Percentiles rank a stretch among this genome's conserved stretches.
Evolutionary conservation across 1,140 invertebrate species (phyloP).

Genomic region (Drosophila asahinai): DNA sequence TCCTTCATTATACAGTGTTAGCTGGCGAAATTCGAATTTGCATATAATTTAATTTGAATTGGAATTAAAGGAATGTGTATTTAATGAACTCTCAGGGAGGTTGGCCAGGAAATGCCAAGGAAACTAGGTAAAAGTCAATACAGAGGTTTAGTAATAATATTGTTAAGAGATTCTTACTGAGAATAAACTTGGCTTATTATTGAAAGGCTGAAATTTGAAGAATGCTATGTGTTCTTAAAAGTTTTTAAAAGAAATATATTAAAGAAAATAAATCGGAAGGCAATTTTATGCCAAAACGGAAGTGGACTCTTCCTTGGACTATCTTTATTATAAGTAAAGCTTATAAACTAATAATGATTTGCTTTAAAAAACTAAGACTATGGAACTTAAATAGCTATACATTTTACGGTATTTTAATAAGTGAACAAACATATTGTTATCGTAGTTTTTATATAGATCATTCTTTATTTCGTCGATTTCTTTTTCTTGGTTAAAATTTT

Average conservation of each 20-base stretch:
- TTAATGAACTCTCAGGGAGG: conserved; percentile 1
- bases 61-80: conserved; percentile 2
- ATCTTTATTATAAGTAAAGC: too few relatives aligned
- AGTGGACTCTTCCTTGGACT: too few relatives aligned
- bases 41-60: conserved; percentile 15
- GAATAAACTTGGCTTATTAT: not conserved
- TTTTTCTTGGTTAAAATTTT: too few relatives aligned
- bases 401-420: too few relatives aligned
- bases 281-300: not conserved
- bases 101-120: not conserved
- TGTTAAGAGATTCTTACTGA: not conserved
- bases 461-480: too few relatives aligned
- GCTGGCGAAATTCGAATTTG: conserved; percentile 23
- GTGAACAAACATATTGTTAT: too few relatives aligned
- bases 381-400: too few relatives aligned
- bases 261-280: not conserved
- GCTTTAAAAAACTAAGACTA: too few relatives aligned
- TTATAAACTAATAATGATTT: too few relatives aligned
- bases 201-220: accelerated
- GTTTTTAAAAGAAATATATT: not conserved
- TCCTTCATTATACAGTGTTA: conserved; percentile 54
- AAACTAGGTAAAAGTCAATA: not conserved
- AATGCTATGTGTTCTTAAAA: too few relatives aligned
- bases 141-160: not conserved
- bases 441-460: too few relatives aligned